These are phyloP conservation scores for Sceliomorpha sp. DNA, from an alignment of 2,888 invertebrate species.

Conservation along the genomic window DNA sequence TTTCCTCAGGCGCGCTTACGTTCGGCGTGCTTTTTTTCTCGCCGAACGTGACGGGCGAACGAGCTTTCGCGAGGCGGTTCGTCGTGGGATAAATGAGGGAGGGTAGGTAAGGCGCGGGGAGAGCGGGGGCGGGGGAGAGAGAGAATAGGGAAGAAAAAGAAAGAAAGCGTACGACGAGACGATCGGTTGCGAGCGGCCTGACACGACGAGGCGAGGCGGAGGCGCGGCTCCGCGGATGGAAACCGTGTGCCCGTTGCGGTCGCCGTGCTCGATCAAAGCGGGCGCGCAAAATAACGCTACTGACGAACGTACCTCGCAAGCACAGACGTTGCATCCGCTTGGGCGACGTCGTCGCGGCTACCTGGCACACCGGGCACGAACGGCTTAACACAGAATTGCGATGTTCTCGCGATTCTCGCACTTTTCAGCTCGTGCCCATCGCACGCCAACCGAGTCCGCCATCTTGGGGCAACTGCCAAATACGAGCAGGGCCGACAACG, in stretches of 20 bases:
- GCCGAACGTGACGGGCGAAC: too few relatives aligned
- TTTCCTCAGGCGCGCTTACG: neutral
- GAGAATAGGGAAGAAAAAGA: too few relatives aligned
- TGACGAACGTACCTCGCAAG: conserved; percentile 57
- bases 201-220: neutral
- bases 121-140: conserved; percentile 27
- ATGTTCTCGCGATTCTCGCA: conserved; percentile 70
- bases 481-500: conserved; percentile 53
- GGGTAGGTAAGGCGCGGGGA: conserved; percentile 56
- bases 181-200: too few relatives aligned
- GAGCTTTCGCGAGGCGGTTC: too few relatives aligned
- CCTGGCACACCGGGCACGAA: conserved; percentile 56
- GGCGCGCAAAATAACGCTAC: conserved; percentile 16
- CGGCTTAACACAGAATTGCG: conserved; percentile 71
- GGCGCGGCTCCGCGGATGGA: conserved; percentile 26
- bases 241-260: conserved; percentile 11
- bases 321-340: conserved; percentile 38
- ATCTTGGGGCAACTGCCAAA: conserved; percentile 78
- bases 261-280: conserved; percentile 11
- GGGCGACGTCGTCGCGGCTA: conserved; percentile 53
- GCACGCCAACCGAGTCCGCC: conserved; percentile 78
- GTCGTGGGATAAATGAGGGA: conserved; percentile 30
- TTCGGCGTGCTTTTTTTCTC: too few relatives aligned
- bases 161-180: conserved; percentile 52
- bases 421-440: conserved; percentile 74